phyloP scores from a whole-genome alignment of 2,797 vertebrate genomes.

The Melopsittacus undulatus region DNA sequence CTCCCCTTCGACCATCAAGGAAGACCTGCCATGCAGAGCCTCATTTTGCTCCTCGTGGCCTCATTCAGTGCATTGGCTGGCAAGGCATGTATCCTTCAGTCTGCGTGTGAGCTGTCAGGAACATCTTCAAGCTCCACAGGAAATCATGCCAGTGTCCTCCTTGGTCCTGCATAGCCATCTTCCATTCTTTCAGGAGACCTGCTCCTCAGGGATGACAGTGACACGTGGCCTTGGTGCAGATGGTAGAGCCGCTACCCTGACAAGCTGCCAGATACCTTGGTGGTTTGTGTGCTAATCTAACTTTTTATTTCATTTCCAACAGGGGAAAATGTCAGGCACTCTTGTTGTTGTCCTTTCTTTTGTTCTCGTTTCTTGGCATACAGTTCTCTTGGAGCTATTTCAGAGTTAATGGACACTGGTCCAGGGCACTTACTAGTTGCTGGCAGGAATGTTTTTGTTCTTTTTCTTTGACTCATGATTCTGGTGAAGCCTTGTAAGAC shows the following conservation, averaged over 20 bases:
- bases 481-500: background rate
- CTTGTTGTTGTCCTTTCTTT: conserved; percentile 6
- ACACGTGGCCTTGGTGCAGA: conserved; percentile 58
- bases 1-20: background rate
- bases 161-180: conserved; percentile 42
- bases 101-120: background rate
- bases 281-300: conserved; percentile 55
- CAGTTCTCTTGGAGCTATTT: conserved; percentile 8
- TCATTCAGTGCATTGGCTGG: rapidly evolving
- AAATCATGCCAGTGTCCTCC: conserved; percentile 36
- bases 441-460: conserved; percentile 22
- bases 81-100: background rate
- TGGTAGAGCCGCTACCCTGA: conserved; percentile 28
- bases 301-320: conserved; percentile 41
- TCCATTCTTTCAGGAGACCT: conserved; percentile 37
- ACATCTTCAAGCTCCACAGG: background rate
- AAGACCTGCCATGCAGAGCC: background rate
- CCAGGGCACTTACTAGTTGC: background rate
- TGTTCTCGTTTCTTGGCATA: conserved; percentile 40
- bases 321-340: background rate
- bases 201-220: conserved; percentile 27
- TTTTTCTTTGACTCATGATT: background rate
- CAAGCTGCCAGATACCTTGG: conserved; percentile 49
- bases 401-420: conserved; percentile 34
- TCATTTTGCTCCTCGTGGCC: background rate